A percentile compares a stretch with the other conserved stretches of the same genome.
phyloP scores from a whole-genome alignment of 2,888 invertebrate genomes.

The Pammene fasciana region DNA sequence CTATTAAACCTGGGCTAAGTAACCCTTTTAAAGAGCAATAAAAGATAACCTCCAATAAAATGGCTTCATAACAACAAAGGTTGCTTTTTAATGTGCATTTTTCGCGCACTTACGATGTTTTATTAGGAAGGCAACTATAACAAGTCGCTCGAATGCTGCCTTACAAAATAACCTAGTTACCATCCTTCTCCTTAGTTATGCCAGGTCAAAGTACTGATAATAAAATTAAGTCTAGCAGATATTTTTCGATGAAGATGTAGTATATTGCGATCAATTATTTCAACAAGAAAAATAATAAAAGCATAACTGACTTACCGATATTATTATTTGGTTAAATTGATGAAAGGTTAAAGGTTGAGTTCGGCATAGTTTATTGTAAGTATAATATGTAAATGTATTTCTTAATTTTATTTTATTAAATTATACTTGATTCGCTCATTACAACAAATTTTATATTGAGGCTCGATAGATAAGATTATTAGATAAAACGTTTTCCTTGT shows the following conservation, averaged over 20 bases:
- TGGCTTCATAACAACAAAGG: constrained; percentile 19
- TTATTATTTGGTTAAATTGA: too few relatives aligned
- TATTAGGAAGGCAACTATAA: constrained; percentile 6
- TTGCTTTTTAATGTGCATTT: constrained; percentile 5
- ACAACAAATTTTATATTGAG: too few relatives aligned
- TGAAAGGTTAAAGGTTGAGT: too few relatives aligned
- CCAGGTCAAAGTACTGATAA: neutral
- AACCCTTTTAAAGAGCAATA: constrained; percentile 40
- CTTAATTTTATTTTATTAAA: too few relatives aligned
- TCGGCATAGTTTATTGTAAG: too few relatives aligned
- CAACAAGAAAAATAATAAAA: too few relatives aligned
- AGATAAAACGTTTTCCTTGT: neutral
- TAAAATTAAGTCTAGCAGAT: neutral
- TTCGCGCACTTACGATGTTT: constrained; percentile 8
- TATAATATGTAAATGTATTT: too few relatives aligned
- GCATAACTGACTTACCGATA: too few relatives aligned
- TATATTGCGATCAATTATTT: too few relatives aligned
- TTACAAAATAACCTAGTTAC: constrained; percentile 24
- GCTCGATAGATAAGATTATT: neutral
- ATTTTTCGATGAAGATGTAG: neutral
- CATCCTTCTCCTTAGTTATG: neutral
- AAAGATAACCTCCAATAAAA: constrained; percentile 39
- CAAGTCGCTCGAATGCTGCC: constrained; percentile 10
- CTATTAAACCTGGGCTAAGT: constrained; percentile 30
- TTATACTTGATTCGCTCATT: too few relatives aligned